phyloP scores from a whole-genome alignment of 1,140 invertebrate species.

The Solenopsis invicta region DNA sequence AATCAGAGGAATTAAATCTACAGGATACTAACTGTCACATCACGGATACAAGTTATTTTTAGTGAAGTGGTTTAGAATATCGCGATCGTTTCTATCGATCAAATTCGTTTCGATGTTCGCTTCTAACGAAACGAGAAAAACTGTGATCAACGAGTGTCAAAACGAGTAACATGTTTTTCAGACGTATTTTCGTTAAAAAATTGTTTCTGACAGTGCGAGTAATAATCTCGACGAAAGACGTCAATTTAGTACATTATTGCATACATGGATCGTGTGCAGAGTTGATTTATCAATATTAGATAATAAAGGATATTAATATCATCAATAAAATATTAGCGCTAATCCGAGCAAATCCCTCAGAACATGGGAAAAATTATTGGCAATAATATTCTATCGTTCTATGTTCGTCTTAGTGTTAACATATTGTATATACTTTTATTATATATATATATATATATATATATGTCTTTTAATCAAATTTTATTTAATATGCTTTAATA shows the following conservation, averaged over 20 bases:
- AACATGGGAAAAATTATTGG: background rate
- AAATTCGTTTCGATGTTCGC: constrained; percentile 14
- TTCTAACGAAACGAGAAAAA: constrained; percentile 2
- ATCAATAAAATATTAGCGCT: constrained; percentile 24
- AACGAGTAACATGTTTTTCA: constrained; percentile 51
- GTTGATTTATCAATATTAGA: constrained; percentile 47
- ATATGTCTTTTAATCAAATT: background rate
- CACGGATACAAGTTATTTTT: background rate
- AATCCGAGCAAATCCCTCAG: background rate
- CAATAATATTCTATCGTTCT: background rate
- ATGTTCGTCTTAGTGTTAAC: background rate
- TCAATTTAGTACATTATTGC: constrained; percentile 30
- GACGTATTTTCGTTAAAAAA: constrained; percentile 11
- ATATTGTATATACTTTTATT: background rate
- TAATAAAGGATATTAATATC: constrained; percentile 16
- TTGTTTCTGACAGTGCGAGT: background rate
- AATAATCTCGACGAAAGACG: constrained; percentile 51
- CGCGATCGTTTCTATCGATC: constrained; percentile 38
- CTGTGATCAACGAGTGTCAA: constrained; percentile 47
- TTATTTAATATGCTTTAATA: background rate
- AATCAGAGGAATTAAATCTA: constrained; percentile 30
- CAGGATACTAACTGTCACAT: constrained; percentile 20
- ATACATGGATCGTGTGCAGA: background rate
- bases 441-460: background rate
- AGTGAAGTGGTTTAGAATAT: constrained; percentile 13